Evolutionary conservation across 1,140 invertebrate species (phyloP).

Genomic region (Drosophila insularis): DNA sequence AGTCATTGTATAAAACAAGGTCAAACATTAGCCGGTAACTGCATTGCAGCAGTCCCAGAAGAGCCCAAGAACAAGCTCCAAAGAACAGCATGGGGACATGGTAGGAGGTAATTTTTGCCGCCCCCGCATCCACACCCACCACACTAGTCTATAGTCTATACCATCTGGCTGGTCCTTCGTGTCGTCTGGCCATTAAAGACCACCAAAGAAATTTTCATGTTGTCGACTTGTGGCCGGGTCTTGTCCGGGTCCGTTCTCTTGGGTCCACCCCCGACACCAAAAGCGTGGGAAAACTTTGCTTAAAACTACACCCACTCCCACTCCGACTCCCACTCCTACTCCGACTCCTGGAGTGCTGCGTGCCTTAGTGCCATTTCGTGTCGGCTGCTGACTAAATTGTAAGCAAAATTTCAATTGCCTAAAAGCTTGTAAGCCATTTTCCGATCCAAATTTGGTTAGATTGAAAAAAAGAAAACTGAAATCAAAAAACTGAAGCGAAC

Average conservation of each 20-base stretch:
- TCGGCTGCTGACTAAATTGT: constrained; percentile 37
- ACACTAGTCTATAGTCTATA: neutral
- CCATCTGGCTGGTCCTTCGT: constrained; percentile 54
- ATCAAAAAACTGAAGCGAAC: neutral
- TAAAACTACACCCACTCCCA: constrained; percentile 36
- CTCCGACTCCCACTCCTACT: neutral
- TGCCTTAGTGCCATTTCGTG: constrained; percentile 74
- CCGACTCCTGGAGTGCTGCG: constrained; percentile 41
- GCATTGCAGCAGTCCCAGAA: constrained; percentile 71
- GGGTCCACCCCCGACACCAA: constrained; percentile 30
- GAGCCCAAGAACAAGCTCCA: neutral
- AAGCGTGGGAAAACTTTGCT: constrained; percentile 75
- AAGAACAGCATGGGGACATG: neutral
- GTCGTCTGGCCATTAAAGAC: constrained; percentile 64
- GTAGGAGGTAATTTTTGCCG: neutral
- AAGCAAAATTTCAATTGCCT: constrained; percentile 76
- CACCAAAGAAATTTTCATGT: constrained; percentile 70
- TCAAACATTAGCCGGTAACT: constrained; percentile 81
- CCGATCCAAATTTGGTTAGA: constrained; percentile 45
- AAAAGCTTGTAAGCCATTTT: constrained; percentile 81
- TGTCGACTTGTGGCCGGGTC: constrained; percentile 30
- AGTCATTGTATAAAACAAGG: constrained; percentile 78
- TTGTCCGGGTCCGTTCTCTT: neutral
- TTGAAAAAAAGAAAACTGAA: neutral
- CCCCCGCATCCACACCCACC: constrained; percentile 26